Evolutionary conservation across 2,113 vertebrate genomes (phyloP).

Genomic region (Calypte anna): DNA sequence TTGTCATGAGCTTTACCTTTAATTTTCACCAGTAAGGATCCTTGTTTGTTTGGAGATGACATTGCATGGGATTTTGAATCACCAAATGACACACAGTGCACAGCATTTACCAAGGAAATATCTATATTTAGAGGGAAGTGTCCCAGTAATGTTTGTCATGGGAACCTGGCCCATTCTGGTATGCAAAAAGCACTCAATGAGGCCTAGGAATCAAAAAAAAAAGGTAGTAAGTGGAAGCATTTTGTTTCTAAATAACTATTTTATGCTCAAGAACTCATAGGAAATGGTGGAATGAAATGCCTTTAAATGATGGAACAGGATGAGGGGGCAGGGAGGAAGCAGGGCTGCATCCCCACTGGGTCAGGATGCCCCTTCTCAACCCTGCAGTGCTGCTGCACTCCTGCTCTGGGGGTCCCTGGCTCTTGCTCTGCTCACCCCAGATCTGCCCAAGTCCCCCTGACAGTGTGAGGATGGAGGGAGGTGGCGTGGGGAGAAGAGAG

Average conservation of each 20-base stretch:
- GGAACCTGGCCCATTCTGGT: neutral
- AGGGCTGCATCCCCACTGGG: neutral
- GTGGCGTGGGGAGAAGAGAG: neutral
- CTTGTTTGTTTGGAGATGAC: neutral
- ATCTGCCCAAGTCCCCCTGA: fast-evolving
- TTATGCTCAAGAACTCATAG: neutral
- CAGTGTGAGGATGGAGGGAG: neutral
- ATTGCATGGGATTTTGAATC: neutral
- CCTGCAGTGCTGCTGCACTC: fast-evolving
- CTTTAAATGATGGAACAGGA: fast-evolving
- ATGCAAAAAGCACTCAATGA: neutral
- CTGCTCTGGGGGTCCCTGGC: neutral
- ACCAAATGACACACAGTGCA: neutral
- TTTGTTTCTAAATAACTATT: neutral
- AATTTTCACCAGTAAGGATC: neutral
- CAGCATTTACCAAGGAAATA: neutral
- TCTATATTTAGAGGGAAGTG: neutral
- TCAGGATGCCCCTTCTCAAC: fast-evolving
- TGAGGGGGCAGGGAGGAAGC: neutral
- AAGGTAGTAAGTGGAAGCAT: neutral
- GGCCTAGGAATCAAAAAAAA: neutral
- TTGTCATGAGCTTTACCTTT: neutral
- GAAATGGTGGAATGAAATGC: neutral
- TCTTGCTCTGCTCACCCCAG: fast-evolving
- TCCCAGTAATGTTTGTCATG: too few relatives aligned